Base-by-base conservation (phyloP, 1,140 invertebrate species). In the Lordiphosa clarofinis region DNA sequence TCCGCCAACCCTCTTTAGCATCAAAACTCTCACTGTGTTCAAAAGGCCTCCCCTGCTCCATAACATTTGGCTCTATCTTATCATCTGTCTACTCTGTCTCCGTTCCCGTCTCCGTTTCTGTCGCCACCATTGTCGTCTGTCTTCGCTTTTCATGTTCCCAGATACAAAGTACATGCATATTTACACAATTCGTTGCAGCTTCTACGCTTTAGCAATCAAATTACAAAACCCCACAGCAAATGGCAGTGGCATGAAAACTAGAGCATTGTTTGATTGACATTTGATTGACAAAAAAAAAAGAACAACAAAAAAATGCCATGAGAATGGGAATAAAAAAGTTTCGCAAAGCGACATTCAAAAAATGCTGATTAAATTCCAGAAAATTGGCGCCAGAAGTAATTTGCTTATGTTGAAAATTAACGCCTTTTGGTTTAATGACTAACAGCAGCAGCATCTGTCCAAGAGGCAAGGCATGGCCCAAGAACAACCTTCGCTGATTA, bases 201-300 rank as follows among this genome's bases (percentile, higher is more conserved):
- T 84, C 78, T 84, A 78, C 78, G 78, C 78, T 84, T 84, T 84
- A 84, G 78, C 78, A 84, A 84, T 84, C 78, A 84, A 84, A 84
- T 78, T 84, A 84, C 78, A 70, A 66, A 61, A 69, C 39, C 46
- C 38, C 12, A 19, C 35, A 11, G 13, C 12, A 44, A 37, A 28
- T 35, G 42, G 28, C 50, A 31, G 35, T 1, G 28, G 64, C 64
- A 64, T 68, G 66, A 58, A 59, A 81, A 68, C 72, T 75, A 55
- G 67, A 84, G 73, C 78, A 72, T 65, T 76, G 62, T 78, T 84
- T 82, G 78, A 84, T 84, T 82, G 78, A 84, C 78, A 78, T 78
- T 84, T 82, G 78, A 82, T 82, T 82, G 78, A 76, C 78, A 70
- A 82, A 61, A 37, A 56, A 33, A 53, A 15, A 13, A 33, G 5